These are phyloP conservation scores for Sinhomidia bicolor DNA, from an alignment of 2,888 invertebrate genomes.

Conservation along the genomic window DNA sequence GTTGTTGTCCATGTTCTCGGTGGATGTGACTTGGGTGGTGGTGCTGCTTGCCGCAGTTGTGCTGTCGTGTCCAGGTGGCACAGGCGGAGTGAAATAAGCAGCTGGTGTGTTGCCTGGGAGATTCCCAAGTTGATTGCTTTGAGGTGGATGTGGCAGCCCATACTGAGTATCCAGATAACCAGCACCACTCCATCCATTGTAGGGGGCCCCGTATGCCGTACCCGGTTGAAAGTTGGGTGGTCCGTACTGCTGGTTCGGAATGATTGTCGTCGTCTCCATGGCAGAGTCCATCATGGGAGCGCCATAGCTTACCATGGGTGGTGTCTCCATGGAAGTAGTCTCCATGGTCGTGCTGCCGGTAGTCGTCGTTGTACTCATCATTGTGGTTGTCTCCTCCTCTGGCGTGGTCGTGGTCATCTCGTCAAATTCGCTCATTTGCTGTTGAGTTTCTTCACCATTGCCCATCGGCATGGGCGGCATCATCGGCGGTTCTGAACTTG, in stretches of 20 bases:
- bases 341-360: not conserved
- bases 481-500: slow-evolving; percentile 9
- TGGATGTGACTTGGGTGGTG: slow-evolving; percentile 21
- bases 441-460: not conserved
- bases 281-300: not conserved
- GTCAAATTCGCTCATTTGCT: slow-evolving; percentile 30
- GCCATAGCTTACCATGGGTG: slow-evolving; percentile 1
- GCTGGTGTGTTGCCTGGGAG: not conserved
- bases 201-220: not conserved
- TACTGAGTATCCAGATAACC: slow-evolving; percentile 43
- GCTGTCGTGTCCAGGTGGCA: slow-evolving; percentile 6
- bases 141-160: slow-evolving; percentile 1
- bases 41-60: slow-evolving; percentile 36
- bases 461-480: not conserved
- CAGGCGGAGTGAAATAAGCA: slow-evolving; percentile 45
- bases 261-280: not conserved
- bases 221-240: not conserved
- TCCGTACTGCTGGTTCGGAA: slow-evolving; percentile 41
- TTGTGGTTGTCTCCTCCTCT: slow-evolving; percentile 2
- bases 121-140: not conserved
- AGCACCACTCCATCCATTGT: slow-evolving; percentile 17
- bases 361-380: not conserved
- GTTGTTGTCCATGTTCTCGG: not conserved
- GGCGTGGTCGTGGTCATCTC: slow-evolving; percentile 14
- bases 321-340: slow-evolving; percentile 6